Conservation (phyloP, 2,113 vertebrate species). For the Lycaon pictus region DNA sequence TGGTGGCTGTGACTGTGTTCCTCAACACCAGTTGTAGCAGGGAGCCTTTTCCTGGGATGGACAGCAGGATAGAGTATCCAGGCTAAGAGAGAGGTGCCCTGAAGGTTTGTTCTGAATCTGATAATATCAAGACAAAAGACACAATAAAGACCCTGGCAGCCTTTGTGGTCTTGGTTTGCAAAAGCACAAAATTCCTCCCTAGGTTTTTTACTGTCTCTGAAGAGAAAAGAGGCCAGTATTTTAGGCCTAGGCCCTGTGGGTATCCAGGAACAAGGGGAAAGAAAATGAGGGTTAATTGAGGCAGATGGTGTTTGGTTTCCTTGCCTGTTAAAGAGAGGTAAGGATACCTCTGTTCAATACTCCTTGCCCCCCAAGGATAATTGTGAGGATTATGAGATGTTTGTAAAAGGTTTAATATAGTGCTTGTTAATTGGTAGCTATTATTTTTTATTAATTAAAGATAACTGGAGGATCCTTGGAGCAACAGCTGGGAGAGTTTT, state of each 20-base stretch:
- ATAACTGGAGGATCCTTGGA: slow-evolving; percentile 23
- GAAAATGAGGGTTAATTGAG: neutral
- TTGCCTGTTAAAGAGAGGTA: neutral
- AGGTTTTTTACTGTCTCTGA: slow-evolving; percentile 5
- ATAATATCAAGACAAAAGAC: neutral
- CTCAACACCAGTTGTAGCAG: neutral
- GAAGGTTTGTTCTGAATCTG: slow-evolving; percentile 30
- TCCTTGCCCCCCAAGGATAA: neutral
- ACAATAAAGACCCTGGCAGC: neutral
- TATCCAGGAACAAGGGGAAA: neutral
- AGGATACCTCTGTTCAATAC: neutral
- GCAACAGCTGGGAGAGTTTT: neutral
- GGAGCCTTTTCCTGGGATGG: neutral
- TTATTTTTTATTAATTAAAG: slow-evolving; percentile 12
- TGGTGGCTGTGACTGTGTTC: neutral
- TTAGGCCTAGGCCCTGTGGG: neutral
- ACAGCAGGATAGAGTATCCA: neutral
- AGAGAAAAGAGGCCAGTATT: neutral
- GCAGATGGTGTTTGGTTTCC: neutral
- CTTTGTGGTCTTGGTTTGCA: slow-evolving; percentile 37
- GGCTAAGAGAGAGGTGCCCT: slow-evolving; percentile 3
- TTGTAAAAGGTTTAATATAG: slow-evolving; percentile 56
- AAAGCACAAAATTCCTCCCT: neutral
- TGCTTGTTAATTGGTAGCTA: slow-evolving; percentile 43
- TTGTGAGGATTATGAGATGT: slow-evolving; percentile 47